These are phyloP conservation scores for Ennomos quercinarius DNA, from an alignment of 2,888 invertebrate genomes.

Conservation along the genomic window DNA sequence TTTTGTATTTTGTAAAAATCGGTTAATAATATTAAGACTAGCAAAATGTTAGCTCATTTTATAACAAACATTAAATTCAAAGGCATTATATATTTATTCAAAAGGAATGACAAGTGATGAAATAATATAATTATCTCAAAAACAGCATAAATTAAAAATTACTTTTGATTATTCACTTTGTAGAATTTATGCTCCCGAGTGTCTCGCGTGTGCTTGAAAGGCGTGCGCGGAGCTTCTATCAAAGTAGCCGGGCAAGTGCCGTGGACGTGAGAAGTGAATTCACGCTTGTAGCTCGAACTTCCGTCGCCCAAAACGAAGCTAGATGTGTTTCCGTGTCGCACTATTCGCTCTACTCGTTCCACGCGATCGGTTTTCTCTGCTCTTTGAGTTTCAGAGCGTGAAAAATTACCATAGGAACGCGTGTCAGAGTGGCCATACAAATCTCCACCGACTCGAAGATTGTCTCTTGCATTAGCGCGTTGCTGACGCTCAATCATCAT, in stretches of 20 bases:
- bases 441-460: constrained; percentile 89
- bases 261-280: constrained; percentile 89
- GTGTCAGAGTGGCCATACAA: constrained; percentile 91
- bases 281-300: constrained; percentile 90
- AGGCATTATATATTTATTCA: constrained; percentile 28
- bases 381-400: constrained; percentile 77
- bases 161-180: constrained; percentile 79
- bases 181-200: constrained; percentile 95
- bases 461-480: constrained; percentile 87
- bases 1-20: constrained; percentile 52
- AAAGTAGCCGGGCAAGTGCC: constrained; percentile 93
- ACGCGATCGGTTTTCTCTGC: constrained; percentile 70
- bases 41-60: constrained; percentile 66
- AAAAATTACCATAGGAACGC: constrained; percentile 89
- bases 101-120: constrained; percentile 37
- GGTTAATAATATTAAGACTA: constrained; percentile 69
- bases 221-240: constrained; percentile 90
- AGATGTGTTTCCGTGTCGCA: constrained; percentile 89
- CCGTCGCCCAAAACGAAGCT: constrained; percentile 91
- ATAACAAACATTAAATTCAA: constrained; percentile 36
- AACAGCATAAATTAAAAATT: constrained; percentile 30
- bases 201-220: constrained; percentile 93
- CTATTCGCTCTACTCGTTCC: constrained; percentile 86
- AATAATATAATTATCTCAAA: constrained; percentile 24
- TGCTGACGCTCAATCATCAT: constrained; percentile 86